Base-by-base conservation (phyloP, 2,797 vertebrate species). In the Chloroceryle inda region DNA sequence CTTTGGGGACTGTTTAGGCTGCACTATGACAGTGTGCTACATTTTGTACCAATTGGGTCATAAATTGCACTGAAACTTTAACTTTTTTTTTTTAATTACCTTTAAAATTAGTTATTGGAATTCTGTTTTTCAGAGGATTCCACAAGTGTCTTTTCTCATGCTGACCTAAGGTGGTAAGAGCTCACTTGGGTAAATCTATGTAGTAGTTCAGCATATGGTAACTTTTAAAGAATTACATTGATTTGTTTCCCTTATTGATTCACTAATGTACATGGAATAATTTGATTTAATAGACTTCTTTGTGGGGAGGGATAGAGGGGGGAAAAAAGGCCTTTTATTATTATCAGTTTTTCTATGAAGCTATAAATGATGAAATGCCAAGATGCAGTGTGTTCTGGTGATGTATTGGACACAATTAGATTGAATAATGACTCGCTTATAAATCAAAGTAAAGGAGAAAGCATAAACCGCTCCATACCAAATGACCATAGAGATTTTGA, bases 351-450 rank as follows among this genome's bases (percentile, higher is more conserved):
- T 97, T 97, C 96, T 96, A 66, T 84, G 91, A 93, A 94, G 89
- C 93, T 96, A 80, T 89, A 95, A 97, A 96, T 95, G 95, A 85
- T 92, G 91, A 96, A 96, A 97, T 96, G 74, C 76, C 92, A 88
- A 88, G 81, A 95, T 92, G 68, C 89, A 89, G 53, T 71, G 35
- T 85, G 72, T 95, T 95, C 88, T 73, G 40, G 76, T 97, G 97
- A 98, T 97, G 67, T 94, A 98, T 96, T 72, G 92, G 84, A 77
- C 68, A 77, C 85, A 95, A 97, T 98, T 97, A 96, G 94, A 93
- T 91, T 97, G 97, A 98, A 97, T 97, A 96, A 96, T 95, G 94
- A 89, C 95, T 97, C 95, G 27, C 31, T 91, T 96, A 97, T 98
- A 97, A 97, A 97, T 96, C 91, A 96, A 92, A 96, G 64, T 50